Base-by-base conservation (phyloP, 2,888 invertebrate species). In the Andrena bucephala region DNA sequence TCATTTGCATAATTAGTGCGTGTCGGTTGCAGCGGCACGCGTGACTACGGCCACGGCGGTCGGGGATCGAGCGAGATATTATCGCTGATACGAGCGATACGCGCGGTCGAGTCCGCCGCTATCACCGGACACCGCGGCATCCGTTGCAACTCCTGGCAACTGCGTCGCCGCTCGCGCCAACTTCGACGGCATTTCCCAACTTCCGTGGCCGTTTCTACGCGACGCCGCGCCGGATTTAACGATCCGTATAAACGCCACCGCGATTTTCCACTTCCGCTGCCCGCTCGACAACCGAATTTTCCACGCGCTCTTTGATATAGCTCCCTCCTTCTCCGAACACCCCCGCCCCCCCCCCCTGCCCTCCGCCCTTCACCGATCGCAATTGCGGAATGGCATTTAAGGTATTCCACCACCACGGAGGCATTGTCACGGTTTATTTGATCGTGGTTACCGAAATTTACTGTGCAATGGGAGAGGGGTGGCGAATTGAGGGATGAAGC, bases 1-100 rank as follows among this genome's bases (percentile, higher is more conserved):
- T 89, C 90, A 91, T 91, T 91, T 91, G 88, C 91, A 91, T 91
- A 91, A 91, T 91, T 91, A 91, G 89, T 88, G 89, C 87, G 87
- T 90, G 88, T 89, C 84, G 83, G 85, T 90, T 83, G 86, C 85
- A 87, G 84, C 85, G 83, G 65, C 78, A 83, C 85, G 90, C 86
- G 87, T 79, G 86, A 84, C 87, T 87, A 81, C 72, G 84, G 79
- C 77, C 62, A 68, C 73, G 82, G 63, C 72, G 70, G 84, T 75
- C 77, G 72, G 68, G 42, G 31, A 81, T 86, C 86, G 77, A 74
- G 81, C 86, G 79, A 79, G 81, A 84, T 79, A 86, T 84, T 84
- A 82, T 79, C 87, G 62, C 77, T 86, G 82, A 86, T 84, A 81
- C 81, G 70, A 81, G 86, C 69, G 86, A 74, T 59, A 73, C 77